phyloP scores from a whole-genome alignment of 2,113 vertebrate species.

The Alectura lathami region DNA sequence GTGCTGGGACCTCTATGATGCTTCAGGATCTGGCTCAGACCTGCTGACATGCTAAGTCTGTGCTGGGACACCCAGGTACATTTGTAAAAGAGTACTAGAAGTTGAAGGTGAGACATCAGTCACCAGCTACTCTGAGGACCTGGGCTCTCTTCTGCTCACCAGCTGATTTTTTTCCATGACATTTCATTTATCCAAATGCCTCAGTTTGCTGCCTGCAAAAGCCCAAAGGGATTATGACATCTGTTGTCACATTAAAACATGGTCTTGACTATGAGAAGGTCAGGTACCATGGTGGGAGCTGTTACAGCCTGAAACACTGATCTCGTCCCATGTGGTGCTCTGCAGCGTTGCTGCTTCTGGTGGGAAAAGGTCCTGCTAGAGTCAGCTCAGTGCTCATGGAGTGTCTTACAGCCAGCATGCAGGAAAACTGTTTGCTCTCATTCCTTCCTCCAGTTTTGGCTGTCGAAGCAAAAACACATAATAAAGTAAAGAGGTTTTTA shows the following conservation, averaged over 20 bases:
- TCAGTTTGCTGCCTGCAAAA: constrained; percentile 60
- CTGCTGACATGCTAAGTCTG: background rate
- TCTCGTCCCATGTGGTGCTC: background rate
- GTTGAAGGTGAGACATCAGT: constrained; percentile 42
- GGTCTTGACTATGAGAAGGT: constrained; percentile 29
- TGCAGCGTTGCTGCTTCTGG: background rate
- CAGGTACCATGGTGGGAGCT: constrained; percentile 24
- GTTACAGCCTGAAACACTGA: background rate
- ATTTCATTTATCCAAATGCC: constrained; percentile 53
- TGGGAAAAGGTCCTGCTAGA: background rate
- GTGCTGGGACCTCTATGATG: background rate
- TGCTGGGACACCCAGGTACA: background rate
- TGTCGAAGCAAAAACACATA: constrained; percentile 59
- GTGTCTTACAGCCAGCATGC: background rate
- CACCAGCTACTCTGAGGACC: constrained; percentile 12
- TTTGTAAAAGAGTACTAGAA: background rate
- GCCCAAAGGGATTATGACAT: constrained; percentile 61
- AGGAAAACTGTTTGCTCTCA: background rate
- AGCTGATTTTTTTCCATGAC: constrained; percentile 26
- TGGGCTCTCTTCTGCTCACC: constrained; percentile 3
- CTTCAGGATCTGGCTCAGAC: background rate
- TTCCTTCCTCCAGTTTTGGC: constrained; percentile 43
- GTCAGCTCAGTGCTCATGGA: background rate
- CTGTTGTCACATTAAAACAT: constrained; percentile 6
- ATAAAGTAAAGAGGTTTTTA: constrained; percentile 66